Evolutionary conservation across 1,140 invertebrate genomes (phyloP).

Genomic region (Hetaerina americana): DNA sequence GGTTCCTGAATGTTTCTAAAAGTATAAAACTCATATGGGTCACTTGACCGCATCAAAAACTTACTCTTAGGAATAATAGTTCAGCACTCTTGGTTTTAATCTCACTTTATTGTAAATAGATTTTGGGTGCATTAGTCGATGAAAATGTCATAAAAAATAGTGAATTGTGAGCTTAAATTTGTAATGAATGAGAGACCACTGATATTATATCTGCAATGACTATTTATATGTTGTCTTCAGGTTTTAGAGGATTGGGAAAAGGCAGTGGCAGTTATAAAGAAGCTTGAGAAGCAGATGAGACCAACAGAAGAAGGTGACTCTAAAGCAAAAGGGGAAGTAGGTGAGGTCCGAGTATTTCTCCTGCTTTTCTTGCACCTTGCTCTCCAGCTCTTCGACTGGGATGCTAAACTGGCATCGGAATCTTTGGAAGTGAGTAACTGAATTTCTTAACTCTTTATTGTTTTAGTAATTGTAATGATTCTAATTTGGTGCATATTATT

Average conservation of each 20-base stretch:
- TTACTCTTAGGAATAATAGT: too few species aligned
- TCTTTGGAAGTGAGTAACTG: constrained; percentile 36
- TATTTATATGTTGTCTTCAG: constrained; percentile 3
- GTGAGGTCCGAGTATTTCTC: constrained; percentile 35
- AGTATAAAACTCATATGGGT: too few species aligned
- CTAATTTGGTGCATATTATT: too few species aligned
- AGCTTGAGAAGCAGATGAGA: constrained; percentile 28
- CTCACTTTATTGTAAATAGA: too few species aligned
- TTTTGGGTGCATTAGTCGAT: too few species aligned
- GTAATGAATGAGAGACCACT: constrained; percentile 37
- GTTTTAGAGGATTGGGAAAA: constrained; percentile 43
- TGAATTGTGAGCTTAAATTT: too few species aligned
- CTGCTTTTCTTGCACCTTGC: constrained; percentile 53
- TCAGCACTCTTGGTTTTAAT: too few species aligned
- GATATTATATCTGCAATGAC: background rate
- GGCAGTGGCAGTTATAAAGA: constrained; percentile 35
- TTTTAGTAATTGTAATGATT: too few species aligned
- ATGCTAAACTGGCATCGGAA: constrained; percentile 47
- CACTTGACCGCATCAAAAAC: too few species aligned
- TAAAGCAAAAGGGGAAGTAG: constrained; percentile 25
- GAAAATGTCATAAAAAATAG: too few species aligned
- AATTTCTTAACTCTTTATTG: too few species aligned
- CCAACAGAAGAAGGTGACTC: constrained; percentile 29
- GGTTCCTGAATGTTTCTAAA: too few species aligned
- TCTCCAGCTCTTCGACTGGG: constrained; percentile 49